A percentile compares a stretch with the other conserved stretches of the same genome.
These are phyloP conservation scores for Sitodiplosis mosellana DNA, from an alignment of 1,140 invertebrate genomes.

Conservation along the genomic window DNA sequence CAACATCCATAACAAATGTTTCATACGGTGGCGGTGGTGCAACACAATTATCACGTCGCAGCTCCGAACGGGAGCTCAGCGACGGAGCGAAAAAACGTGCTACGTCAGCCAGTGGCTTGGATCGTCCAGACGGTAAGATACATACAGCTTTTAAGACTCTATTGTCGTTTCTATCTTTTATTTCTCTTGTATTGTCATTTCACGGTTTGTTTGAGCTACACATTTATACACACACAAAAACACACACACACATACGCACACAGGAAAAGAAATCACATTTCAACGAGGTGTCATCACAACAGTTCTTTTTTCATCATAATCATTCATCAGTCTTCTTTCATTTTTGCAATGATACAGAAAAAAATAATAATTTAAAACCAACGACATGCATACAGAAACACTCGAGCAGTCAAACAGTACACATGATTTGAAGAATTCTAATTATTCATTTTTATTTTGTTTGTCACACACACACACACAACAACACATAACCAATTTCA, in stretches of 20 bases:
- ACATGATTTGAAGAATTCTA: too few species aligned
- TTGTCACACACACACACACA: neutral
- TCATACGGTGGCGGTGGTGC: conserved; percentile 39
- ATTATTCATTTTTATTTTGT: neutral
- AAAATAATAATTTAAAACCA: too few species aligned
- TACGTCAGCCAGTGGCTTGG: conserved; percentile 50
- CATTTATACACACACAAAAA: too few species aligned
- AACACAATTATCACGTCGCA: conserved; percentile 59
- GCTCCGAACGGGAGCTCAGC: conserved; percentile 59
- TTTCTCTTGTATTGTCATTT: too few species aligned
- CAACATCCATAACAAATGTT: conserved; percentile 73
- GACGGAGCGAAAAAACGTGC: conserved; percentile 66
- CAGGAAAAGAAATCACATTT: conserved; percentile 9
- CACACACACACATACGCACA: too few species aligned
- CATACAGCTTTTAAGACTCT: too few species aligned
- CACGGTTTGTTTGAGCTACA: too few species aligned
- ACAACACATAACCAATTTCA: neutral
- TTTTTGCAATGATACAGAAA: too few species aligned
- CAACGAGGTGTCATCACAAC: neutral
- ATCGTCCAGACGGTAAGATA: conserved; percentile 40
- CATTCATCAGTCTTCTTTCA: too few species aligned
- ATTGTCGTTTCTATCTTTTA: neutral
- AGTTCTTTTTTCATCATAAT: too few species aligned
- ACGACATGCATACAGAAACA: too few species aligned
- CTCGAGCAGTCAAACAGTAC: too few species aligned